These are phyloP conservation scores for Pachyseris speciosa DNA, from an alignment of 64 coral and sea anemone species.

Conservation along the genomic window DNA sequence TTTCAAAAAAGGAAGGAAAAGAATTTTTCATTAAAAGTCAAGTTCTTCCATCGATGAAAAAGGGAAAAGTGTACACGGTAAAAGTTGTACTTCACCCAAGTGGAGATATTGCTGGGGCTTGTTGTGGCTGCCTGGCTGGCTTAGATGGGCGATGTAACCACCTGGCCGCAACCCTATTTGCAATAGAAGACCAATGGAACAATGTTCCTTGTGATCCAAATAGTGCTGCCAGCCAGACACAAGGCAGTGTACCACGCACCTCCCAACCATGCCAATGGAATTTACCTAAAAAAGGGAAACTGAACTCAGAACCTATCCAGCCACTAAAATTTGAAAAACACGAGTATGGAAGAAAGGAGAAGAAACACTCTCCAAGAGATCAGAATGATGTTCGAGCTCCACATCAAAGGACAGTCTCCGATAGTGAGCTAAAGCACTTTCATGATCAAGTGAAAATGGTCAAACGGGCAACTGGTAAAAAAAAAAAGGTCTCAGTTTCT, in stretches of 20 bases:
- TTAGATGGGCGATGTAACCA: slow-evolving; percentile 72
- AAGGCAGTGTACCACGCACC: slow-evolving; percentile 48
- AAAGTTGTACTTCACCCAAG: slow-evolving; percentile 34
- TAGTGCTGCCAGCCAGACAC: background rate
- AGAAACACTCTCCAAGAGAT: slow-evolving; percentile 16
- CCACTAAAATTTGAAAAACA: slow-evolving; percentile 58
- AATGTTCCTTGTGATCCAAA: slow-evolving; percentile 10
- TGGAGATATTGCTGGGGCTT: slow-evolving; percentile 55
- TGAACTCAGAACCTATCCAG: slow-evolving; percentile 3
- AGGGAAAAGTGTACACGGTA: slow-evolving; percentile 45
- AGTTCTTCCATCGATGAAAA: slow-evolving; percentile 55
- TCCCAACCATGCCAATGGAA: slow-evolving; percentile 79
- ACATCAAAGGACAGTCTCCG: slow-evolving; percentile 13
- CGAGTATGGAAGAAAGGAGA: slow-evolving; percentile 68
- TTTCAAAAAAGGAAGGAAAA: slow-evolving; percentile 31
- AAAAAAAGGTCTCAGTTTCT: slow-evolving; percentile 43
- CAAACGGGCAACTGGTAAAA: slow-evolving; percentile 43
- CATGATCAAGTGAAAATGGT: slow-evolving; percentile 51
- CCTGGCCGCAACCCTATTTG: slow-evolving; percentile 69
- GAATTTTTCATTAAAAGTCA: slow-evolving; percentile 17
- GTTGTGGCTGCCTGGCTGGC: slow-evolving; percentile 62
- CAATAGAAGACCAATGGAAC: slow-evolving; percentile 47
- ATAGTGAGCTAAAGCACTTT: slow-evolving; percentile 27
- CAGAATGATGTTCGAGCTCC: background rate
- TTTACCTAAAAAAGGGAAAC: slow-evolving; percentile 58